Percentiles rank a stretch among this genome's conserved stretches.
Conservation (phyloP, 1,140 invertebrate species). For the Nymphalis io region DNA sequence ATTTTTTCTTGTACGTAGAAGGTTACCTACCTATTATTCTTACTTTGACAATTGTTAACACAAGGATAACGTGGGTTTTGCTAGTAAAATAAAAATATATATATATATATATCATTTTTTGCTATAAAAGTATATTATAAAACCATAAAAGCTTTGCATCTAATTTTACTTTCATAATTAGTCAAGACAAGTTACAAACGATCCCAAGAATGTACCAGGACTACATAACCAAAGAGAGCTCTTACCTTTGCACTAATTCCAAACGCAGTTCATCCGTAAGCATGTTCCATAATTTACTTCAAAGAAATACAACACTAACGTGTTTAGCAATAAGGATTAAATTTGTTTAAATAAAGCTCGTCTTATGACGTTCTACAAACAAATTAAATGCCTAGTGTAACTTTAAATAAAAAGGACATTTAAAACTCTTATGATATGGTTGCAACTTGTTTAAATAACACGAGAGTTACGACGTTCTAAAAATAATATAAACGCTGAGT, state of each 20-base stretch:
- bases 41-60: no score
- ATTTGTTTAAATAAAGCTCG: not conserved
- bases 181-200: constrained; percentile 8
- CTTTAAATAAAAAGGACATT: not conserved
- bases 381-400: not conserved
- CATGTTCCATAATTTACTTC: constrained; percentile 19
- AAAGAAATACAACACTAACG: constrained; percentile 15
- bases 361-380: constrained; percentile 32
- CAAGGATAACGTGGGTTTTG: no score
- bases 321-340: not conserved
- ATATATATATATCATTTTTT: no score
- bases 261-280: constrained; percentile 41
- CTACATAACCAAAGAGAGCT: constrained; percentile 37
- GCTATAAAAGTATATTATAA: no score
- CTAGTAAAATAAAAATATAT: no score
- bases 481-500: constrained; percentile 36
- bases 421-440: constrained; percentile 19
- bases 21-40: no score
- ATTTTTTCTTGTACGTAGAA: no score
- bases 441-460: constrained; percentile 23
- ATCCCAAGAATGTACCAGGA: constrained; percentile 37
- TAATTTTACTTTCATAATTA: constrained; percentile 14
- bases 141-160: not conserved
- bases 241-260: constrained; percentile 56
- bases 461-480: constrained; percentile 44